Percentiles rank a stretch among this genome's conserved stretches.
Evolutionary conservation across 2,888 invertebrate genomes (phyloP).

Genomic region (Diploptera punctata): DNA sequence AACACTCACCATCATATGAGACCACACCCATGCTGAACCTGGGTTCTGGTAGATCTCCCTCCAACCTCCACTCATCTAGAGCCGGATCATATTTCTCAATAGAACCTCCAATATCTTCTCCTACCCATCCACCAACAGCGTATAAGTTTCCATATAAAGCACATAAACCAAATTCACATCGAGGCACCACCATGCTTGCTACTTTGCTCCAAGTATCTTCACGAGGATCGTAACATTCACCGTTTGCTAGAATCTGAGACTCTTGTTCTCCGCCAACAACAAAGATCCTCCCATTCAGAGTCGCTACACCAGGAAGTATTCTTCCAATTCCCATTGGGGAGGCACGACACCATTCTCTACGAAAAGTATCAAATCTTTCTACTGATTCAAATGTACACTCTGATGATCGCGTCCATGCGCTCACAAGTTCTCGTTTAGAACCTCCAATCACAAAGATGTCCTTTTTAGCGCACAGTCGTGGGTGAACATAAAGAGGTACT

Average conservation of each 20-base stretch:
- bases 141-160: slow-evolving; percentile 82
- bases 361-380: slow-evolving; percentile 80
- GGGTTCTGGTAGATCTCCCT: slow-evolving; percentile 82
- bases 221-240: slow-evolving; percentile 82
- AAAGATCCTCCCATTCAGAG: slow-evolving; percentile 84
- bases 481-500: slow-evolving; percentile 77
- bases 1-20: slow-evolving; percentile 71
- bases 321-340: slow-evolving; percentile 84
- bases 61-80: slow-evolving; percentile 76
- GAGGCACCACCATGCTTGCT: slow-evolving; percentile 78
- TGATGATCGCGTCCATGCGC: slow-evolving; percentile 73
- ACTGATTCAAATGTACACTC: slow-evolving; percentile 86
- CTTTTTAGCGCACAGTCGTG: slow-evolving; percentile 85
- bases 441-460: slow-evolving; percentile 90
- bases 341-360: slow-evolving; percentile 80
- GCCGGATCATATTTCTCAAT: slow-evolving; percentile 88
- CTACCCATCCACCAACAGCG: slow-evolving; percentile 94
- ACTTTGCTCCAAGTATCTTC: slow-evolving; percentile 60
- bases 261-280: slow-evolving; percentile 93
- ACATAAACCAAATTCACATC: slow-evolving; percentile 90
- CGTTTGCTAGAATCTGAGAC: slow-evolving; percentile 86
- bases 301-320: slow-evolving; percentile 86
- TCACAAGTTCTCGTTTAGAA: slow-evolving; percentile 76
- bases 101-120: slow-evolving; percentile 86
- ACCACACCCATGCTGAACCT: slow-evolving; percentile 93